These are phyloP conservation scores for Lasioglossum calceatum DNA, from an alignment of 2,888 invertebrate species.

Conservation along the genomic window DNA sequence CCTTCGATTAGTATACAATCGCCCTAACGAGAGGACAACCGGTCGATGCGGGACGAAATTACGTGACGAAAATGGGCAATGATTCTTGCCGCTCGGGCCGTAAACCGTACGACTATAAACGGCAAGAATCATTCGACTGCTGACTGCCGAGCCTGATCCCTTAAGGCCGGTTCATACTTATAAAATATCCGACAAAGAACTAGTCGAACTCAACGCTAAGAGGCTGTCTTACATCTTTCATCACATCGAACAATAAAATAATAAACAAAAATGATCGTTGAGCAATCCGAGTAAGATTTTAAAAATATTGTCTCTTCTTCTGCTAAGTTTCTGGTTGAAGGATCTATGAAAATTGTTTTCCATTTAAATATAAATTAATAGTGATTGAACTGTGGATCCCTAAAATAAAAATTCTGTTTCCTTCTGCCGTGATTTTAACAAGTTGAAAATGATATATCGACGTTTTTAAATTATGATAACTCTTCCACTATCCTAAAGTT, in stretches of 20 bases:
- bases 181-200: neutral
- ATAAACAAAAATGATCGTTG: neutral
- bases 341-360: neutral
- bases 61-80: slow-evolving; percentile 28
- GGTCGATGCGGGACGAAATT: slow-evolving; percentile 24
- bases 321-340: neutral
- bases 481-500: neutral
- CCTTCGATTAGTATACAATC: slow-evolving; percentile 36
- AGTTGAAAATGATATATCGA: too few relatives aligned
- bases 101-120: neutral
- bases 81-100: slow-evolving; percentile 9
- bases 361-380: neutral
- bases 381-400: neutral
- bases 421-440: neutral
- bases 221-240: neutral
- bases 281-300: neutral
- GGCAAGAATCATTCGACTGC: neutral
- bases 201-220: neutral
- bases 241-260: neutral
- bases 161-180: neutral
- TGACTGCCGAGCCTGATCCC: neutral
- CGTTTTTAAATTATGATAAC: too few relatives aligned
- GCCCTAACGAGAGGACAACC: slow-evolving; percentile 34
- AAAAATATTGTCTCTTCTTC: neutral
- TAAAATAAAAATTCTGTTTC: neutral